Base-by-base conservation (phyloP, 2,888 invertebrate genomes). In the Lymantria dispar region DNA sequence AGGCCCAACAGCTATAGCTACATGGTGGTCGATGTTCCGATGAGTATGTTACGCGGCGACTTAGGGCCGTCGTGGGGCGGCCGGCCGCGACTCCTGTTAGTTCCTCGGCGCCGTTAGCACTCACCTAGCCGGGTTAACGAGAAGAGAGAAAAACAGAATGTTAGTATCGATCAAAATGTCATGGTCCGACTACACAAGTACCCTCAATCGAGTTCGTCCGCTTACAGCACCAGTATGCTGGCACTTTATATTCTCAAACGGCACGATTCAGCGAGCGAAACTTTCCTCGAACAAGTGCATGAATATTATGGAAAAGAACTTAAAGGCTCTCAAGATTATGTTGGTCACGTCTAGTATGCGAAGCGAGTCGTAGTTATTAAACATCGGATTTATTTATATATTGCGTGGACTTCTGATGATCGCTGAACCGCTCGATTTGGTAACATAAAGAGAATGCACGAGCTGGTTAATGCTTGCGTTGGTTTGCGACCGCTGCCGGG, bases 71-170 rank as follows among this genome's bases (percentile, higher is more conserved):
- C 76, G 71, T 56, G 73, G 69, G 69, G 76, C 74, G 81, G 78
- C 76, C 83, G 80, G 78, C 80, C 83, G 78, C 80, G 70, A 74
- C 87, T 85, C 78, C 86, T 74, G 88, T 91, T 91, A 91, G 85
- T 89, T 85, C 89, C 87, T 82, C 90, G 80, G 83, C 88, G 92
- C 91, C 92, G 94, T 94, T 95, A 95, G 94, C 95, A 95, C 95
- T 94, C 94, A 94, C 94, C 95, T 95, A 94, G 93, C 93, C 93
- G 92, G 92, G 93, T 94, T 94, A 93, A 93, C 93, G 92, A 93
- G 93, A 94, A 93, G 93, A 93, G 92, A 93, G 92, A 92, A 93
- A 92, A 94, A 94, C 93, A 94, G 93, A 92, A 93, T 93, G 93
- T 94, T 94, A 94, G 94, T 94, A 91, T 91, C 85, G 89, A 84